Conservation (phyloP, 2,113 vertebrate genomes). For the Dicrurus megarhynchus region DNA sequence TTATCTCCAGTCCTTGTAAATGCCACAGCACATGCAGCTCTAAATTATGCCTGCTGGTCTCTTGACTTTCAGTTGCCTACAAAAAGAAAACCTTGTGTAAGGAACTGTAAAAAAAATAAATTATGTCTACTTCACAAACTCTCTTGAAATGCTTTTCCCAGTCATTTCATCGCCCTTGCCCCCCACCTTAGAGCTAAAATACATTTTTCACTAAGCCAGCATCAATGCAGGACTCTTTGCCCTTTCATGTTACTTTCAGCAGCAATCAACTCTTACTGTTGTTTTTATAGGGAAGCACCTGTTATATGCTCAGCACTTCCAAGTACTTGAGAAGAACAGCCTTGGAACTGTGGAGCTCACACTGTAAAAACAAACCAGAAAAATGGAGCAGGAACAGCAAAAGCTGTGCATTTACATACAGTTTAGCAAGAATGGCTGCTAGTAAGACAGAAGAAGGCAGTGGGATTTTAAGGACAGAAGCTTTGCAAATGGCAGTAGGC, state of each 20-base stretch:
- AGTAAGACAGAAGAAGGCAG: not conserved
- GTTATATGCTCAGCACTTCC: not conserved
- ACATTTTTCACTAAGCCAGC: not conserved
- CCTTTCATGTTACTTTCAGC: not conserved
- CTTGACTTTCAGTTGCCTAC: not conserved
- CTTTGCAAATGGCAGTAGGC: not conserved
- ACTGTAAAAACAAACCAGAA: not conserved
- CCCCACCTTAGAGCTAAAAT: not conserved
- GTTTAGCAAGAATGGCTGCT: not conserved
- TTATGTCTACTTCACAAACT: not conserved
- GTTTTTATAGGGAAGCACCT: not conserved
- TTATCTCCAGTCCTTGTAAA: constrained; percentile 37
- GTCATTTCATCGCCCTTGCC: not conserved
- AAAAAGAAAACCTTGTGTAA: not conserved
- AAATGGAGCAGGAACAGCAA: not conserved
- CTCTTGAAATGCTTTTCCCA: not conserved
- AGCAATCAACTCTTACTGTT: not conserved
- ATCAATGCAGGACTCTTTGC: not conserved
- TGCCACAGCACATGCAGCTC: not conserved
- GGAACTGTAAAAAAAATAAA: not conserved
- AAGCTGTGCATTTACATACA: not conserved
- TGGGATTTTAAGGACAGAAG: not conserved
- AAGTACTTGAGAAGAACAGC: not conserved
- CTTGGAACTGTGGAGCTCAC: not conserved
- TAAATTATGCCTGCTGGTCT: not conserved